A percentile compares a stretch with the other conserved stretches of the same genome.
phyloP scores from a whole-genome alignment of 2,797 vertebrate species.

The Pseudochaenichthys georgianus region DNA sequence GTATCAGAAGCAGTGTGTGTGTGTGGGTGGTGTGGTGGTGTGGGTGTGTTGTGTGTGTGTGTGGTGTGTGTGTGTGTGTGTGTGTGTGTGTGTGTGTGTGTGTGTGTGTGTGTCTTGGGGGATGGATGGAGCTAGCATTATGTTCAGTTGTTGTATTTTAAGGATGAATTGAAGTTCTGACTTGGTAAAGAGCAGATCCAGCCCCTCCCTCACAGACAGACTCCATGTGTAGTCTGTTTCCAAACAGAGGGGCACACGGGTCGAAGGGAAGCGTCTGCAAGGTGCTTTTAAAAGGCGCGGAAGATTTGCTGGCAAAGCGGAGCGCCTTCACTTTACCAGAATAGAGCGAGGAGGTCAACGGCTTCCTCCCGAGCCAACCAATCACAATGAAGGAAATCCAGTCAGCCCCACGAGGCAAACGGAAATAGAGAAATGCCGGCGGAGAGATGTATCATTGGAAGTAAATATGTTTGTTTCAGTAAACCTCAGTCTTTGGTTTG shows the following conservation, averaged over 20 bases:
- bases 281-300: conserved; percentile 46
- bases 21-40: conserved; percentile 63
- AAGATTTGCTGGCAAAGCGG: conserved; percentile 33
- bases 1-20: conserved; percentile 59
- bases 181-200: not conserved
- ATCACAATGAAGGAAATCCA: conserved; percentile 16
- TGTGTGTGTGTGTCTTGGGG: conserved; percentile 54
- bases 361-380: conserved; percentile 33
- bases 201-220: conserved; percentile 9
- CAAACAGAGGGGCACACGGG: no score
- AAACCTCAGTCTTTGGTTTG: no score
- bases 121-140: not conserved
- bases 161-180: not conserved
- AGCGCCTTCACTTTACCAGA: conserved; percentile 20
- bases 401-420: conserved; percentile 13
- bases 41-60: conserved; percentile 64
- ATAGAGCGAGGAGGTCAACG: conserved; percentile 37
- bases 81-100: conserved; percentile 63
- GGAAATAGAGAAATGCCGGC: conserved; percentile 35
- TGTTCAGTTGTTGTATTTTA: not conserved
- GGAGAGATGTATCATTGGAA: conserved; percentile 28
- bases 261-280: conserved; percentile 3
- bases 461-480: conserved; percentile 23
- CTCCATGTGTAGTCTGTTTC: not conserved
- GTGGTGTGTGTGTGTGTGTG: conserved; percentile 64